phyloP scores from a whole-genome alignment of 2,888 invertebrate genomes.

The Brachylomia viminalis region DNA sequence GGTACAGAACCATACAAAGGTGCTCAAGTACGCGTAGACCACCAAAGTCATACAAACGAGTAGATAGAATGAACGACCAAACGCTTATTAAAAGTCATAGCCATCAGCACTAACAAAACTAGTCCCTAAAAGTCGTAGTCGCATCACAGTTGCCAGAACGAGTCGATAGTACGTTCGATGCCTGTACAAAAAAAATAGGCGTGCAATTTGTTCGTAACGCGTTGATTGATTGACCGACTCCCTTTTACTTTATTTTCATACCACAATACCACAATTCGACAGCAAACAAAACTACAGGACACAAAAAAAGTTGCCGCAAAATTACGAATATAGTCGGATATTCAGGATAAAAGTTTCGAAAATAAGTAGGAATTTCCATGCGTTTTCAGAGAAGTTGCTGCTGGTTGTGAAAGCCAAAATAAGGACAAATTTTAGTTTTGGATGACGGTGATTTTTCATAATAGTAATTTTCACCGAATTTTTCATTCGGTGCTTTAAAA shows the following conservation, averaged over 20 bases:
- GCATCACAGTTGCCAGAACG: slow-evolving; percentile 18
- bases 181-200: slow-evolving; percentile 42
- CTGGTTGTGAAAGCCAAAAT: slow-evolving; percentile 13
- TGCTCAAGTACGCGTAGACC: background rate
- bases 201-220: slow-evolving; percentile 55
- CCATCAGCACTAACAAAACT: slow-evolving; percentile 1
- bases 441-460: background rate
- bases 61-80: background rate
- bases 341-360: slow-evolving; percentile 38
- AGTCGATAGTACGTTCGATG: slow-evolving; percentile 21
- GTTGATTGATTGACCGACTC: slow-evolving; percentile 56
- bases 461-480: background rate
- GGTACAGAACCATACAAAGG: too few species aligned
- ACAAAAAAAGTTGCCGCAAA: slow-evolving; percentile 50
- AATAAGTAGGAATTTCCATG: slow-evolving; percentile 50
- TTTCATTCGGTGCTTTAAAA: background rate
- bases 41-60: background rate
- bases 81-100: background rate
- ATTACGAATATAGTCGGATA: slow-evolving; percentile 42
- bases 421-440: slow-evolving; percentile 3
- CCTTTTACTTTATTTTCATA: slow-evolving; percentile 56
- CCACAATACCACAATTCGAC: slow-evolving; percentile 45
- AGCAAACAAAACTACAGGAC: slow-evolving; percentile 45
- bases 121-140: background rate
- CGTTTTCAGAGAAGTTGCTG: slow-evolving; percentile 25